A percentile compares a stretch with the other conserved stretches of the same genome.
These are phyloP conservation scores for Periparus ater DNA, from an alignment of 2,797 vertebrate genomes.

Conservation along the genomic window DNA sequence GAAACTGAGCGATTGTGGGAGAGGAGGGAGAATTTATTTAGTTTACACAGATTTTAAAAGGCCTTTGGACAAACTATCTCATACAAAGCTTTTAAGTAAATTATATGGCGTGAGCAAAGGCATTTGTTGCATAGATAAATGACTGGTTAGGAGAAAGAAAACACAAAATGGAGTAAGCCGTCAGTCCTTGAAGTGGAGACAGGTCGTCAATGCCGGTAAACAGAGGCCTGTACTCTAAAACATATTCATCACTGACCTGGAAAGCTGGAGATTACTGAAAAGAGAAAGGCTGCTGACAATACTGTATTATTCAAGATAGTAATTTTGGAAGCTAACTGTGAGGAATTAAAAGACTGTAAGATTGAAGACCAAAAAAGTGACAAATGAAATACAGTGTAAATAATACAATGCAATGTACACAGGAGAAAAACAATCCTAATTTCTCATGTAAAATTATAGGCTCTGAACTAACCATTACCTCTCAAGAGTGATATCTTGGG, in stretches of 20 bases:
- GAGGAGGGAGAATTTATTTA: neutral
- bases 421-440: slow-evolving; percentile 20
- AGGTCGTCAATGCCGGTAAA: neutral
- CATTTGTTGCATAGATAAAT: slow-evolving; percentile 3
- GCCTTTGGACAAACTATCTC: neutral
- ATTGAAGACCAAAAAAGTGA: neutral
- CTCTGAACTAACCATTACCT: neutral
- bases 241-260: neutral
- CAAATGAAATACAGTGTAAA: slow-evolving; percentile 1
- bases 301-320: neutral
- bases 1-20: neutral
- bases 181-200: neutral
- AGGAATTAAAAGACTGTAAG: neutral
- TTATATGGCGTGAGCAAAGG: neutral
- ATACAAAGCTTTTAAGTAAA: slow-evolving; percentile 45
- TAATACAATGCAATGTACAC: neutral
- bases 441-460: slow-evolving; percentile 10
- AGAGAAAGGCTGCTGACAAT: neutral
- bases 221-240: neutral
- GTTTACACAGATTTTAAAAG: neutral
- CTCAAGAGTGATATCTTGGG: neutral
- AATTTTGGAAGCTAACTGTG: neutral
- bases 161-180: neutral
- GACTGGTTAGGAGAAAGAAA: neutral
- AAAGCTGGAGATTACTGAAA: neutral